These are phyloP conservation scores for Neomorphus geoffroyi DNA, from an alignment of 2,797 vertebrate genomes.

Conservation along the genomic window DNA sequence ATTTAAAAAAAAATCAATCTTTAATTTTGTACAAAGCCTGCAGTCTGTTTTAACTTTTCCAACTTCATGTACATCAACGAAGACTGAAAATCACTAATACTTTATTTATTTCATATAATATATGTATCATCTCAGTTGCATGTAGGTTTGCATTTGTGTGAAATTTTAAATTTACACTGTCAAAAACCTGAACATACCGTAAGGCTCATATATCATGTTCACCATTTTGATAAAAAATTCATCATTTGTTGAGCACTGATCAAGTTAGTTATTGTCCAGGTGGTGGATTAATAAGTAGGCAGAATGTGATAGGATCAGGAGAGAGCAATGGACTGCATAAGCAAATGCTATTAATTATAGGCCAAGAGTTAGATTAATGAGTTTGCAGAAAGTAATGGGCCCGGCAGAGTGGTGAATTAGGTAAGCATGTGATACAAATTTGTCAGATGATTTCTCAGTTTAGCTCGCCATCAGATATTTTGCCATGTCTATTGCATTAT, in stretches of 20 bases:
- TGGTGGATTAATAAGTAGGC: background rate
- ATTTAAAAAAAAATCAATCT: constrained; percentile 35
- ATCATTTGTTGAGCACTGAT: background rate
- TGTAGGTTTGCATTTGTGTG: background rate
- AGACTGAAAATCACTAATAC: constrained; percentile 8
- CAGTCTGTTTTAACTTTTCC: constrained; percentile 44
- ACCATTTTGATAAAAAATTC: background rate
- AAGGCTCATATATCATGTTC: background rate
- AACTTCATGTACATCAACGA: background rate
- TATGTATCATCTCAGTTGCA: background rate
- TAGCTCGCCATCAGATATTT: background rate
- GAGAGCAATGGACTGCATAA: background rate
- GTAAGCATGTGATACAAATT: background rate
- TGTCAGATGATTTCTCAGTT: constrained; percentile 5
- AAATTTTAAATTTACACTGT: background rate
- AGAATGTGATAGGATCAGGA: background rate
- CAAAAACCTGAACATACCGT: background rate
- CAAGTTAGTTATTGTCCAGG: background rate
- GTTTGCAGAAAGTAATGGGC: background rate
- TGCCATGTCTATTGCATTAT: background rate
- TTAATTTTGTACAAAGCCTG: constrained; percentile 49
- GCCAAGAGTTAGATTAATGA: background rate
- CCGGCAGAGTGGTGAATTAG: constrained; percentile 3
- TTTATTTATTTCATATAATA: background rate
- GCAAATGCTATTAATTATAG: background rate